Percentiles rank a stretch among this genome's conserved stretches.
phyloP scores from a whole-genome alignment of 2,113 vertebrate species.

The Pseudonaja textilis region DNA sequence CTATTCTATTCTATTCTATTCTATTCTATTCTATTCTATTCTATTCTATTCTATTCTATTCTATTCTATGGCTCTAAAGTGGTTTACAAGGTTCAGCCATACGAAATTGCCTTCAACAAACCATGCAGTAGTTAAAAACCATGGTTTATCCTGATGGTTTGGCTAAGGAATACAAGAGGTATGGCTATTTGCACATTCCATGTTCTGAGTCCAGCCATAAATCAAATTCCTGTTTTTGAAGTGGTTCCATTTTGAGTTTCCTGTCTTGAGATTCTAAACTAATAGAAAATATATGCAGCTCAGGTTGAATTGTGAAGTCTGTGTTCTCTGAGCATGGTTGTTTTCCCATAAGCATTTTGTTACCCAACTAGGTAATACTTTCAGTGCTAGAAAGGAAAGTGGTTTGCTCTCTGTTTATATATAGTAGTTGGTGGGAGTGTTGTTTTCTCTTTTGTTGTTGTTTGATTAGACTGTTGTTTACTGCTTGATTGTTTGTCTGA shows the following conservation, averaged over 20 bases:
- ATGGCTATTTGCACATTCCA: background rate
- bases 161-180: background rate
- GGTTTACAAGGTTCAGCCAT: background rate
- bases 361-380: background rate
- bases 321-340: background rate
- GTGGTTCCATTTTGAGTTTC: background rate
- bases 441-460: background rate
- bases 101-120: background rate
- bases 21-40: too few species aligned
- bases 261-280: background rate
- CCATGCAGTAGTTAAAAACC: background rate
- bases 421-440: background rate
- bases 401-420: background rate
- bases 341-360: background rate
- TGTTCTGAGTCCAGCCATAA: background rate
- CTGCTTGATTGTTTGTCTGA: background rate
- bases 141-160: background rate
- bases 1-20: too few species aligned
- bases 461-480: background rate
- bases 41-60: too few species aligned
- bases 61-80: background rate
- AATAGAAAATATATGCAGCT: background rate
- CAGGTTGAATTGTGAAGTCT: background rate
- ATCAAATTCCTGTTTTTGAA: background rate
- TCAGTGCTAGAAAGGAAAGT: background rate